Evolutionary conservation across 1,140 invertebrate species (phyloP).

Genomic region (Triops longicaudatus): DNA sequence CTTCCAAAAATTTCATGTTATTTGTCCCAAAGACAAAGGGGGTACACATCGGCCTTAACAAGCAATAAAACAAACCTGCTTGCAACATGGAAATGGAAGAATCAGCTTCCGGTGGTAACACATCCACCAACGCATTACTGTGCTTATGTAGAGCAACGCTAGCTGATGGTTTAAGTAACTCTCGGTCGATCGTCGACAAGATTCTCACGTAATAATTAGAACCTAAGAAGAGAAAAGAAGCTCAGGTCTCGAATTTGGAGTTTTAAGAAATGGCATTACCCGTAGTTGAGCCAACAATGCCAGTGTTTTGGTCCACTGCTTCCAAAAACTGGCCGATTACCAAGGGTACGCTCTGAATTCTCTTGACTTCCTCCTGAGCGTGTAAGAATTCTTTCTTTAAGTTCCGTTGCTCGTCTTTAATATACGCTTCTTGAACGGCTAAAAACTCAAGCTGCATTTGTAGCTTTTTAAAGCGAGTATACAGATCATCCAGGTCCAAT

Average conservation of each 20-base stretch:
- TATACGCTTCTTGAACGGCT: constrained; percentile 95
- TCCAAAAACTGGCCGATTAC: constrained; percentile 98
- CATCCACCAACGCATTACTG: constrained; percentile 94
- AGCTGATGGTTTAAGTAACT: constrained; percentile 87
- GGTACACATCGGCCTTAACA: too few relatives aligned
- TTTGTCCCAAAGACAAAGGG: too few relatives aligned
- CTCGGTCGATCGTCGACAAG: constrained; percentile 88
- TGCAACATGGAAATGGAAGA: constrained; percentile 93
- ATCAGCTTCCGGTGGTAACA: constrained; percentile 95
- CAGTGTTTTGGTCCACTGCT: constrained; percentile 95
- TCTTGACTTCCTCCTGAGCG: constrained; percentile 94
- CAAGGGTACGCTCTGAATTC: constrained; percentile 93
- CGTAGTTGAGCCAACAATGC: constrained; percentile 77
- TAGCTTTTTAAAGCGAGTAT: constrained; percentile 74
- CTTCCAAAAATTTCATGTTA: too few relatives aligned
- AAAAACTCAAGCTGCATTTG: constrained; percentile 92
- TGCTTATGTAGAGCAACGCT: constrained; percentile 96
- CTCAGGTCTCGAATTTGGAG: constrained; percentile 1
- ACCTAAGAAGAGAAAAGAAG: constrained; percentile 44
- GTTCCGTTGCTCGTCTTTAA: constrained; percentile 96
- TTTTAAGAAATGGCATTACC: constrained; percentile 39
- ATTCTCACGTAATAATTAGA: constrained; percentile 98
- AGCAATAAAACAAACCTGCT: constrained; percentile 55
- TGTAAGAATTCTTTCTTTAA: constrained; percentile 95
- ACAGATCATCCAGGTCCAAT: constrained; percentile 79